Evolutionary conservation across 1,140 invertebrate genomes (phyloP), one percentile per base, ranked within the genome.

Genomic region (Drosophila watanabei): DNA sequence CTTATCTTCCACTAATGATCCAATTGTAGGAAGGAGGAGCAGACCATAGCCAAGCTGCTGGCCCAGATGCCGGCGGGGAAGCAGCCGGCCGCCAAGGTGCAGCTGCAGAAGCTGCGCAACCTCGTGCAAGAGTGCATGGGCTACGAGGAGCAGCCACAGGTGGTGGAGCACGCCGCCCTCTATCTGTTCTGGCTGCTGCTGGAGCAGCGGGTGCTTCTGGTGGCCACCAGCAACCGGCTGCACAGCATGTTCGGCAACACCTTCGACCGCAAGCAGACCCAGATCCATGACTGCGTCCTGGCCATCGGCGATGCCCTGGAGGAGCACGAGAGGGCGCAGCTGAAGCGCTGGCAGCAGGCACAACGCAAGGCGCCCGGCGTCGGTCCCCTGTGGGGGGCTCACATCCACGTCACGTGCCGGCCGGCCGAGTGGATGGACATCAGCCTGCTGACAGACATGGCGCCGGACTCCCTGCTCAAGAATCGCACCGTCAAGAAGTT

Each of bases 81-180:
- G n/a, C 85, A 90, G 54, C 80, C 89, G 14, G 70, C 61, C 16
- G 69, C 49, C 2, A 92, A 92, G 52, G 81, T 90, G 35, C 82
- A 92, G 13, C 62, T 92, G 16, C 79, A 92, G 9, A 92, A 92
- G 43, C 61, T 92, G 46, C 82, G 91, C 10, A 92, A 91, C 54
- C 35, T 92, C 5, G 91, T 92, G 3, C 85, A 88, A 70, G 91
- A 92, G 58, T 91, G 82, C 54, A 91, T 92, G 91, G 91, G 91
- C 28, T 92, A 92, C 54, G 91, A 92, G 62, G 91, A 92, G 59
- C 80, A 92, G 73, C 91, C 91, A 46, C 70, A 92, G 62, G 91
- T 92, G 48, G 91, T 92, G 8, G 91, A 92, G 32, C 91, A 92
- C 76, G 91, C 91, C 1, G 58, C 91, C 0, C 64, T 92, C 1